Evolutionary conservation across 2,797 vertebrate species (phyloP).

Genomic region (Mormyrops boulengeri): DNA sequence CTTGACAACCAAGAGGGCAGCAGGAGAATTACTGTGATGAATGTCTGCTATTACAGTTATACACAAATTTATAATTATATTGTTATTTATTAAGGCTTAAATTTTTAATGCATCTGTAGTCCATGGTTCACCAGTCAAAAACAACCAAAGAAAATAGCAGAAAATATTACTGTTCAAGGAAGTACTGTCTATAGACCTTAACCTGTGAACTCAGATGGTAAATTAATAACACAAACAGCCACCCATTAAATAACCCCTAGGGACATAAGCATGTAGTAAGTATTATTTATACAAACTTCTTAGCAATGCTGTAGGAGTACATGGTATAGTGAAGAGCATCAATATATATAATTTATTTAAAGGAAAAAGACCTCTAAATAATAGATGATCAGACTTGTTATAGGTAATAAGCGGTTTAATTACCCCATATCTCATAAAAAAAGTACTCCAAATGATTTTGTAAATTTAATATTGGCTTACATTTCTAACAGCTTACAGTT

Average conservation of each 20-base stretch:
- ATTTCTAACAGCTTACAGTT: background rate
- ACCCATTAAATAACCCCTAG: background rate
- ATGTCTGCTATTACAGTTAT: background rate
- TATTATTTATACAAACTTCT: background rate
- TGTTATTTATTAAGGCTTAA: background rate
- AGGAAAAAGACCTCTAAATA: background rate
- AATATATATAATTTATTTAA: background rate
- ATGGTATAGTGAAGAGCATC: background rate
- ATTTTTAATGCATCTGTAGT: background rate
- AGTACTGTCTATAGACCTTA: background rate
- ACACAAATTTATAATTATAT: background rate
- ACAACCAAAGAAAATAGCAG: background rate
- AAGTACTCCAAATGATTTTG: background rate
- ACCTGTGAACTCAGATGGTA: background rate
- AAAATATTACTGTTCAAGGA: background rate
- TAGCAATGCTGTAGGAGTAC: background rate
- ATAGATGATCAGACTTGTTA: background rate
- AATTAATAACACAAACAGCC: background rate
- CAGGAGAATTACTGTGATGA: background rate
- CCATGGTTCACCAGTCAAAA: background rate
- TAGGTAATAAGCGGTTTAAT: background rate
- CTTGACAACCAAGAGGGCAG: background rate
- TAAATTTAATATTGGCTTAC: background rate
- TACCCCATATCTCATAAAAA: background rate
- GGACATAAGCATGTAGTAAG: background rate